These are phyloP conservation scores for Drosophila saltans DNA, from an alignment of 1,140 invertebrate species.

Conservation along the genomic window DNA sequence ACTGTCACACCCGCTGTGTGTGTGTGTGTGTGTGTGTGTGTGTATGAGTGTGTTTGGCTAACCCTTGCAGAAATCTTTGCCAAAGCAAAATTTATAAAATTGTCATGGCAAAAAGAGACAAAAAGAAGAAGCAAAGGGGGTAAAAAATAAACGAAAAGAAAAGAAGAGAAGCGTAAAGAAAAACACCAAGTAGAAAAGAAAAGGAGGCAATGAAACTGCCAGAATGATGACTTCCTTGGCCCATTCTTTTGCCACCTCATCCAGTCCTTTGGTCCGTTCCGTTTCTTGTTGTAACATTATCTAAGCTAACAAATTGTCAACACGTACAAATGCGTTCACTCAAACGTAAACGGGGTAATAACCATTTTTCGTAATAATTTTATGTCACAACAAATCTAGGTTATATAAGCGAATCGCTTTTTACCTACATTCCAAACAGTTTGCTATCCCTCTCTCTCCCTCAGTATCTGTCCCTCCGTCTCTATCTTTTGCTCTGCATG, in stretches of 20 bases:
- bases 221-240: slow-evolving; percentile 56
- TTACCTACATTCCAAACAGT: slow-evolving; percentile 35
- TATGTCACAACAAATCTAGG: slow-evolving; percentile 81
- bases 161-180: slow-evolving; percentile 15
- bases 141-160: slow-evolving; percentile 27
- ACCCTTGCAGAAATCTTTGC: slow-evolving; percentile 71
- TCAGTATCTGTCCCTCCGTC: not conserved
- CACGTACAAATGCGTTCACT: slow-evolving; percentile 82
- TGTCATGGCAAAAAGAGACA: slow-evolving; percentile 47
- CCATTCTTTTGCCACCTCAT: slow-evolving; percentile 25
- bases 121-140: slow-evolving; percentile 9
- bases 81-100: slow-evolving; percentile 69
- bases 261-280: slow-evolving; percentile 22
- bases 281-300: slow-evolving; percentile 67
- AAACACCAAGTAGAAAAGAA: slow-evolving; percentile 9
- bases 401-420: slow-evolving; percentile 58
- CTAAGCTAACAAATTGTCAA: slow-evolving; percentile 82
- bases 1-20: slow-evolving; percentile 71
- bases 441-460: slow-evolving; percentile 20
- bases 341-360: slow-evolving; percentile 83
- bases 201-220: slow-evolving; percentile 33
- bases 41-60: slow-evolving; percentile 43
- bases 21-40: slow-evolving; percentile 19
- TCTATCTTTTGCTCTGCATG: slow-evolving; percentile 21
- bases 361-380: slow-evolving; percentile 83